These are phyloP conservation scores for Catalaphyllia jardinei DNA, from an alignment of 64 coral and sea anemone species.

Conservation along the genomic window DNA sequence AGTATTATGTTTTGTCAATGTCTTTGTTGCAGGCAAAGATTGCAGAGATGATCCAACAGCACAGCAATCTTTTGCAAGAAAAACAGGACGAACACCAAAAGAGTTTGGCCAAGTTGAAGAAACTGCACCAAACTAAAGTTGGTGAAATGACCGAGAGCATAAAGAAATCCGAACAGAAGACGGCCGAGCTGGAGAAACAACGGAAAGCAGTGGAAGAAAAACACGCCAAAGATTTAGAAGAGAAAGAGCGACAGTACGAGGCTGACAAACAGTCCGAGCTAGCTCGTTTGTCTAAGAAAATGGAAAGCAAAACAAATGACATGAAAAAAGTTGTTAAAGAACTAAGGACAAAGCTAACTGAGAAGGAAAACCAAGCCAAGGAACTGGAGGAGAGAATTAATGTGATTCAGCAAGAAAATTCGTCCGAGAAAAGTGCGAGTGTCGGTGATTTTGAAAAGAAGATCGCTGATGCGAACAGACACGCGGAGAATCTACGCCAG, in stretches of 20 bases:
- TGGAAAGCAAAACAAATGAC: constrained; percentile 90
- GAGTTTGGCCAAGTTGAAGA: constrained; percentile 80
- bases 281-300: constrained; percentile 78
- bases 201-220: constrained; percentile 63
- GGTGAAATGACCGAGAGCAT: constrained; percentile 69
- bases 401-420: constrained; percentile 35
- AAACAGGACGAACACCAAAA: constrained; percentile 96
- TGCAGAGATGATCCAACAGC: constrained; percentile 88
- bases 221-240: constrained; percentile 60
- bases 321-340: constrained; percentile 99
- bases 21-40: constrained; percentile 67
- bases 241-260: constrained; percentile 73
- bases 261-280: constrained; percentile 90
- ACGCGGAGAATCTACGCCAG: constrained; percentile 42
- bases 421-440: constrained; percentile 53
- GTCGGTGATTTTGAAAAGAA: constrained; percentile 62
- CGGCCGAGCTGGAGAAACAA: constrained; percentile 64
- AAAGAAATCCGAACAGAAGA: constrained; percentile 76
- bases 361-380: constrained; percentile 78
- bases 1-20: not conserved
- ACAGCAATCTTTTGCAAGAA: constrained; percentile 85
- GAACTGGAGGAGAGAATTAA: constrained; percentile 81
- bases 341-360: constrained; percentile 77
- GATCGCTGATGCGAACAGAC: constrained; percentile 49
- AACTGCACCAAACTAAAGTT: constrained; percentile 87